These are phyloP conservation scores for Phaethornis superciliosus DNA, from an alignment of 2,113 vertebrate species.

Conservation along the genomic window DNA sequence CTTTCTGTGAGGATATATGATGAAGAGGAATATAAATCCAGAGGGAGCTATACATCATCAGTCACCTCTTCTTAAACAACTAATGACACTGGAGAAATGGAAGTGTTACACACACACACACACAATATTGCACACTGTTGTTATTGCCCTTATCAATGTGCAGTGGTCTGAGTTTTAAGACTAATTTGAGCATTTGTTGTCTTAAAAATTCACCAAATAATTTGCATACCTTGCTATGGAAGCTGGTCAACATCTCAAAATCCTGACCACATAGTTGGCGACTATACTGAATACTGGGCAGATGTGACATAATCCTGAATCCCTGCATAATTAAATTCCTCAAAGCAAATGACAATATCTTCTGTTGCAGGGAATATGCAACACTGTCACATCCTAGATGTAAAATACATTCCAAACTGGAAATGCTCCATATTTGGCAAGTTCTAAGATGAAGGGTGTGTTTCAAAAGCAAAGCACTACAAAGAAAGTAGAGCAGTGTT, in stretches of 20 bases:
- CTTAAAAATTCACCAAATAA: constrained; percentile 36
- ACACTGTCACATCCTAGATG: background rate
- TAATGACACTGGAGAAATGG: constrained; percentile 14
- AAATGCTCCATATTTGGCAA: background rate
- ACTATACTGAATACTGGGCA: background rate
- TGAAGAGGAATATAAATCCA: background rate
- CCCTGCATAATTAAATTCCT: background rate
- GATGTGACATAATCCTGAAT: background rate
- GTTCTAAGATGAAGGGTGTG: background rate
- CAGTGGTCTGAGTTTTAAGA: background rate
- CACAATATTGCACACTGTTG: background rate
- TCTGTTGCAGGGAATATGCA: background rate
- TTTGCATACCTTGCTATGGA: background rate
- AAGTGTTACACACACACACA: background rate
- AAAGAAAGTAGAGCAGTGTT: background rate
- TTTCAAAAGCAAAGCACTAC: background rate
- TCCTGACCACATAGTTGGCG: background rate
- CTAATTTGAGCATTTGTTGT: background rate
- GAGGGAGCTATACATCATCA: background rate
- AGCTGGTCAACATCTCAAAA: background rate
- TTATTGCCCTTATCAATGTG: background rate
- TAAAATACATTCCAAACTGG: background rate
- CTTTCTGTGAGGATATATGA: background rate
- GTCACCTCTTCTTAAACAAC: background rate
- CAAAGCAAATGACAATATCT: background rate